Evolutionary conservation across 2,888 invertebrate species (phyloP), one percentile per base, ranked within the genome.

Genomic region (Meliscaeva auricollis): DNA sequence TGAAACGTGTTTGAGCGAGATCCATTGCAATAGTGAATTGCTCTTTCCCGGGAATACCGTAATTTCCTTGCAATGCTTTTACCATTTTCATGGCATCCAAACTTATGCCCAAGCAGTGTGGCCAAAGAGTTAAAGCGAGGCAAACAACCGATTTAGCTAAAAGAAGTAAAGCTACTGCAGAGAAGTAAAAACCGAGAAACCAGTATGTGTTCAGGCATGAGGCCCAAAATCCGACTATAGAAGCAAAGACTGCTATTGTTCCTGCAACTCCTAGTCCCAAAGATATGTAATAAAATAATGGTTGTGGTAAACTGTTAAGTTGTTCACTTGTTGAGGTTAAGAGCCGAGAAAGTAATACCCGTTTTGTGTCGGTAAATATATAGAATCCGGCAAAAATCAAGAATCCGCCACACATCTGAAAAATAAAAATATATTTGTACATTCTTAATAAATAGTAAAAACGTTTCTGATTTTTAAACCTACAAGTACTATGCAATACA

Each of bases 191-290:
- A 70, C 94, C 94, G n/a, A 96, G 93, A 87, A 96, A 94, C 88
- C 94, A 94, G 89, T 95, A 96, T 88, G 95, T 96, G 87, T 95
- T 95, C 88, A 96, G 93, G 89, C 96, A 96, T 0, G 96, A 95
- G 0, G 96, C 96, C 96, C 96, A 97, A 91, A 96, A 97, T 60
- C 97, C 97, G 20, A 96, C 91, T 56, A 96, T 94, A 3, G 96
- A 95, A 0, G 95, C 94, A 6, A 95, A 93, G 70, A 96, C 94
- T 66, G 96, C 94, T 41, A 94, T 91, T 70, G 96, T 93, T 0
- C 97, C 97, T 0, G 95, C 93, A 0, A 94, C 93, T n/a, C 96
- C 93, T 64, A 96, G 91, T 2, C 94, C 95, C 62, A 97, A 93
- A 0, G 96, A 95, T 7, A 96, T 93, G 90, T 97, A 97, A 90